A percentile compares a stretch with the other conserved stretches of the same genome.
Evolutionary conservation across 2,888 invertebrate genomes (phyloP).

Genomic region (Amphiduros pacificus): DNA sequence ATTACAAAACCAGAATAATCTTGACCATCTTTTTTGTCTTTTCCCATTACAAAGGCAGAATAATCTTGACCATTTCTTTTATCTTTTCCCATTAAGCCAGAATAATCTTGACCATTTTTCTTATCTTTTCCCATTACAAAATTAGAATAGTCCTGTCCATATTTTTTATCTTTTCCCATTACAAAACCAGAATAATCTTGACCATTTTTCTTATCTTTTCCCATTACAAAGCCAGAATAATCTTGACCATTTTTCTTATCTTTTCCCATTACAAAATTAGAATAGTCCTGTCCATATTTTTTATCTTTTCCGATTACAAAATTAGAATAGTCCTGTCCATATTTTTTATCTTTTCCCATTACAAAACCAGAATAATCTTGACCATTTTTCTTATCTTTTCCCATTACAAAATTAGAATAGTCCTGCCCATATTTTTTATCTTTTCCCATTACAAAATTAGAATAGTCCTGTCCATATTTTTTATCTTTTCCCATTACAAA

Average conservation of each 20-base stretch:
- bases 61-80: not conserved
- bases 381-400: not conserved
- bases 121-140: slow-evolving; percentile 1
- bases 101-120: not conserved
- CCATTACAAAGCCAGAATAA: not conserved
- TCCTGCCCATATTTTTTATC: not conserved
- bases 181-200: not conserved
- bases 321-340: not conserved
- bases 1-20: not conserved
- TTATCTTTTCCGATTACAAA: slow-evolving; percentile 1
- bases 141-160: not conserved
- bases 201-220: not conserved
- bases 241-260: not conserved
- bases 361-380: not conserved
- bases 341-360: not conserved
- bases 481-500: slow-evolving; percentile 2
- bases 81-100: not conserved
- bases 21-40: not conserved
- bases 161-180: slow-evolving; percentile 1
- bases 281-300: not conserved
- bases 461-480: not conserved
- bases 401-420: not conserved
- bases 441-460: slow-evolving; percentile 1
- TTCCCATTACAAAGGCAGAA: not conserved
- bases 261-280: slow-evolving; percentile 1